Base-by-base conservation (phyloP, 2,113 vertebrate species). In the Cinclus cinclus region DNA sequence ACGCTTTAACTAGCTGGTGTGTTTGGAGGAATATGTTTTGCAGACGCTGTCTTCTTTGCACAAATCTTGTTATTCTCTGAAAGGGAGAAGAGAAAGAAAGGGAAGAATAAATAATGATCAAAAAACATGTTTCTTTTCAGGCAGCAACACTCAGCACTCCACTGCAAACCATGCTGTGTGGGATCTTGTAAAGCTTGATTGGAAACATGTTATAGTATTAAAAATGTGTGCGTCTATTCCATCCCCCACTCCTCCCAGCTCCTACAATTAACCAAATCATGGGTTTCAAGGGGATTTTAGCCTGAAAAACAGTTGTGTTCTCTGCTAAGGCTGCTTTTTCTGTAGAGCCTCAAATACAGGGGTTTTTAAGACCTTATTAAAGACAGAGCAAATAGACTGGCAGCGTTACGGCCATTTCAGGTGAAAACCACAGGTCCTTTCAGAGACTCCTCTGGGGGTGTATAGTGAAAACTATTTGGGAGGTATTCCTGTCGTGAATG, bases 391-490 rank as follows among this genome's bases (percentile, higher is more conserved):
- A 96, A 96, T 87, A 95, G 90, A 95, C 80, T 93, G 88, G 93
- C 88, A 90, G 70, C 4, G 5, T 85, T 96, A 79, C 1, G 31
- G 81, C 74, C 44, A 69, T 95, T 95, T 95, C 89, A 94, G 95
- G 92, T 95, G 94, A 95, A 93, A 97, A 82, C 90, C 90, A 87
- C 82, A 93, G 91, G 35, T 42, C 50, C 89, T 96, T 95, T 97
- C 95, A 95, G 79, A 96, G 89, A 64, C 33, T 95, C 65, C 75
- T 92, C 67, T 16, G 52, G 96, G 94, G 77, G 37, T 31, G n/a
- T 53, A 63, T 96, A 96, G 97, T 92, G 93, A 97, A 97, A 96
- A 95, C 84, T 92, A 7, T 97, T 96, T 90, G 96, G 92, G 93
- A 96, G 78, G 81, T 83, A 42, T 44, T 89, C 73, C 91, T 55